Base-by-base conservation (phyloP, 2,113 vertebrate species). In the Prionailurus viverrinus region DNA sequence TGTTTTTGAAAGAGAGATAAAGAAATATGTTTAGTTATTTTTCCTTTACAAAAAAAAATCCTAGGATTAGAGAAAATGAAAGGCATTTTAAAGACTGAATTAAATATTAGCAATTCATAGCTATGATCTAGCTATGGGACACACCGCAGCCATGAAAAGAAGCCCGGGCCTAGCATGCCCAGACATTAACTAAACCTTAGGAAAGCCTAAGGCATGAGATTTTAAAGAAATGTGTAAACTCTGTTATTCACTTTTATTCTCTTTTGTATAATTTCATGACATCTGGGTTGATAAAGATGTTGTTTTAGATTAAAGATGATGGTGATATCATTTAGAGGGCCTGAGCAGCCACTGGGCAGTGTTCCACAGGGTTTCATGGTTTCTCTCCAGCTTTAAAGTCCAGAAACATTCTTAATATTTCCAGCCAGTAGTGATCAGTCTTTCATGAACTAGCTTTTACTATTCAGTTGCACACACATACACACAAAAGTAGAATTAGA, bases 1-100 rank as follows among this genome's bases (percentile, higher is more conserved):
- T 97, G 65, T 86, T 95, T 90, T 88, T 36, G 41, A 94, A 97
- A 94, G 55, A 91, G 68, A 97, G 94, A 89, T 89, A 11, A 89
- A 79, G 53, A 92, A 53, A 61, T 51, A 69, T 51, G 31, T n/a
- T 88, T 31, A 21, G 9, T 92, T 92, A 51, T 41, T 53, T 94
- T 90, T 45, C 65, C 55, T 55, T 96, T 69, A 55, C 3, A 66
- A 45, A 73, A 95, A 96, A 86, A n/a, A 25, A 27, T 18, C 3
- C 36, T 73, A 61, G 29, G 5, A 27, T 53, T n/a, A 41, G 25
- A 83, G 27, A 65, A 73, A 31, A 81, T 23, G 48, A 83, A 93
- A 84, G 68, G 33, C 36, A 89, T 80, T 68, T 74, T 45, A 61
- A 82, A 94, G 66, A 51, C 53, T 27, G 85, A 74, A n/a, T 74